Percentiles rank a stretch among this genome's conserved stretches.
These are phyloP conservation scores for Dryadula phaetusa DNA, from an alignment of 2,888 invertebrate species.

Conservation along the genomic window DNA sequence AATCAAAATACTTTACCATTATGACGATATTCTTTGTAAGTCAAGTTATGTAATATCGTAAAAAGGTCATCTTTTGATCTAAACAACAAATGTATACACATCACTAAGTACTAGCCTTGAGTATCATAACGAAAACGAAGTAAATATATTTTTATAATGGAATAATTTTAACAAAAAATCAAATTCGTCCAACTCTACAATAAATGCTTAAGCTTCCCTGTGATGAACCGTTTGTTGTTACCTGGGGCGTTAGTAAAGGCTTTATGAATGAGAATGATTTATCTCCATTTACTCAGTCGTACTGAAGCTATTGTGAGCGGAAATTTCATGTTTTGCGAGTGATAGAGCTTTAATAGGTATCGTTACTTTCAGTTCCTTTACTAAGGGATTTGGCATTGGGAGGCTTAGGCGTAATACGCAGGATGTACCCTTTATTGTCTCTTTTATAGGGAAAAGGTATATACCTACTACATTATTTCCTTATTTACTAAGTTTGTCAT, in stretches of 20 bases:
- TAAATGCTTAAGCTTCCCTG: slow-evolving; percentile 24
- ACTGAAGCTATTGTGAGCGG: slow-evolving; percentile 50
- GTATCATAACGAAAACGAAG: slow-evolving; percentile 2
- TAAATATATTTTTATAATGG: slow-evolving; percentile 12
- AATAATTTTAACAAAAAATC: background rate
- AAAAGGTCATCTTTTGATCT: slow-evolving; percentile 28
- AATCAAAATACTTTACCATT: slow-evolving; percentile 2
- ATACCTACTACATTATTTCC: slow-evolving; percentile 2
- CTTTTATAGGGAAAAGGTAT: slow-evolving; percentile 35
- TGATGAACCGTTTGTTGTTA: slow-evolving; percentile 34
- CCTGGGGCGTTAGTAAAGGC: slow-evolving; percentile 34
- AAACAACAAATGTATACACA: slow-evolving; percentile 18
- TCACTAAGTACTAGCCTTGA: slow-evolving; percentile 6
- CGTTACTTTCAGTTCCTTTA: slow-evolving; percentile 47
- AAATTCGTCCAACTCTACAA: slow-evolving; percentile 11
- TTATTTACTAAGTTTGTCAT: background rate
- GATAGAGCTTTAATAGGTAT: slow-evolving; percentile 50
- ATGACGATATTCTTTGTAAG: slow-evolving; percentile 1
- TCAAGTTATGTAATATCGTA: slow-evolving; percentile 10
- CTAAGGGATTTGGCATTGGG: slow-evolving; percentile 36
- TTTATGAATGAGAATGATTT: slow-evolving; percentile 60
- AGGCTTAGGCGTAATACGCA: slow-evolving; percentile 41
- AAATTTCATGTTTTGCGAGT: slow-evolving; percentile 58
- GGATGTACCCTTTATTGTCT: slow-evolving; percentile 30
- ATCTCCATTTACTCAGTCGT: slow-evolving; percentile 58